phyloP scores from a whole-genome alignment of 1,140 invertebrate species.

The Schlechtendalia chinensis region DNA sequence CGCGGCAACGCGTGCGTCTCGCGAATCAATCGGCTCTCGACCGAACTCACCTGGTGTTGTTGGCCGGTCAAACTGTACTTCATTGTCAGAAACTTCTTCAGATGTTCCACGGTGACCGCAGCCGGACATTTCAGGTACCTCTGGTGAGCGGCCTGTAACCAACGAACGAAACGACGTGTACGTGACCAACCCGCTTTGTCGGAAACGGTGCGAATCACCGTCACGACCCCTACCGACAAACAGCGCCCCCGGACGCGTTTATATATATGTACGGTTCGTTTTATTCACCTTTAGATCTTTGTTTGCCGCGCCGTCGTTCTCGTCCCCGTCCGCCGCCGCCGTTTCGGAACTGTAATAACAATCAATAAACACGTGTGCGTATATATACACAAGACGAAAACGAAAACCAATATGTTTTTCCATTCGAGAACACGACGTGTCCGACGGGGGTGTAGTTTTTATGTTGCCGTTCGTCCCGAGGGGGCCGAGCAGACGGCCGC shows the following conservation, averaged over 20 bases:
- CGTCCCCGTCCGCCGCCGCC: background rate
- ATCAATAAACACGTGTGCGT: background rate
- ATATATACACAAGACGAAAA: conserved; percentile 31
- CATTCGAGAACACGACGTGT: conserved; percentile 14
- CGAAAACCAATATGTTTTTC: conserved; percentile 23
- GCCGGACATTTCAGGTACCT: conserved; percentile 84
- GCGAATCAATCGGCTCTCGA: too few species aligned
- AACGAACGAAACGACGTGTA: background rate
- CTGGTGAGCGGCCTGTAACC: conserved; percentile 54
- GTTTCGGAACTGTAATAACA: conserved; percentile 21
- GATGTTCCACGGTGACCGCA: conserved; percentile 77
- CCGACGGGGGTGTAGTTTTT: conserved; percentile 27
- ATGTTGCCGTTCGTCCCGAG: conserved; percentile 15
- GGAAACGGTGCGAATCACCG: background rate
- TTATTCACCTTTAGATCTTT: conserved; percentile 35
- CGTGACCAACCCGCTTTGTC: background rate
- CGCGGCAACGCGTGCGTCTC: too few species aligned
- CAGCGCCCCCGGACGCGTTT: too few species aligned
- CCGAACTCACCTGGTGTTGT: conserved; percentile 56
- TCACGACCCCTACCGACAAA: too few species aligned
- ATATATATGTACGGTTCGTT: background rate
- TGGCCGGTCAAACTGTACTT: conserved; percentile 72
- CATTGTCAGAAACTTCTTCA: conserved; percentile 84
- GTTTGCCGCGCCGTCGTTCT: background rate
- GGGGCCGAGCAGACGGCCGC: too few species aligned